Evolutionary conservation across 1,140 invertebrate species (phyloP).

Genomic region (Sarcophaga bullata): DNA sequence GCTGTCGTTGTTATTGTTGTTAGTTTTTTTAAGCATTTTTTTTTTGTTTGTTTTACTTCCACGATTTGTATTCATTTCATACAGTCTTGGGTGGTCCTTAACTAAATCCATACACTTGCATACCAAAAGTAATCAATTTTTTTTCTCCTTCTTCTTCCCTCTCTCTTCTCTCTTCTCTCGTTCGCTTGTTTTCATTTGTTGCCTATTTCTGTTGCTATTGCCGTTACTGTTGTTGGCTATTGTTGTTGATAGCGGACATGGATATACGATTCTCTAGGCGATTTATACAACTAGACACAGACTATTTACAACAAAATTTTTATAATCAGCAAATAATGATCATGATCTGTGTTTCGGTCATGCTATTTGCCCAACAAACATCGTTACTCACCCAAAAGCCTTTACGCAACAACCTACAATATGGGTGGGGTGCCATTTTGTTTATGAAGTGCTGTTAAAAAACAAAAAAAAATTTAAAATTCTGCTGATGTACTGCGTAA

Average conservation of each 20-base stretch:
- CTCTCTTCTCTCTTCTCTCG: neutral
- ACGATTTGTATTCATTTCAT: conserved; percentile 22
- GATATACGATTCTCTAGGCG: neutral
- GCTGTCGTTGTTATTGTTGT: neutral
- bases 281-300: conserved; percentile 2
- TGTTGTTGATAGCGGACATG: neutral
- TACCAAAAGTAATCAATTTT: conserved; percentile 10
- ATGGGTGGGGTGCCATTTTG: no score
- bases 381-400: no score
- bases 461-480: no score
- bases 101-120: neutral
- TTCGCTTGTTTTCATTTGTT: conserved; percentile 2
- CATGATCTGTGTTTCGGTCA: conserved; percentile 21
- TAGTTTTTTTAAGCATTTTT: neutral
- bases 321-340: conserved; percentile 19
- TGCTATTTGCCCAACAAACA: neutral
- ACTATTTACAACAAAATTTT: conserved; percentile 10
- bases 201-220: no score
- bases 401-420: no score
- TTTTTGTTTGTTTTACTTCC: neutral
- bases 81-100: conserved; percentile 21
- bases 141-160: no score
- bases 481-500: no score
- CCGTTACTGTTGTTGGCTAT: no score
- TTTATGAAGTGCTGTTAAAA: no score